Base-by-base conservation (phyloP, 2,113 vertebrate species). In the Arothron firmamentum region DNA sequence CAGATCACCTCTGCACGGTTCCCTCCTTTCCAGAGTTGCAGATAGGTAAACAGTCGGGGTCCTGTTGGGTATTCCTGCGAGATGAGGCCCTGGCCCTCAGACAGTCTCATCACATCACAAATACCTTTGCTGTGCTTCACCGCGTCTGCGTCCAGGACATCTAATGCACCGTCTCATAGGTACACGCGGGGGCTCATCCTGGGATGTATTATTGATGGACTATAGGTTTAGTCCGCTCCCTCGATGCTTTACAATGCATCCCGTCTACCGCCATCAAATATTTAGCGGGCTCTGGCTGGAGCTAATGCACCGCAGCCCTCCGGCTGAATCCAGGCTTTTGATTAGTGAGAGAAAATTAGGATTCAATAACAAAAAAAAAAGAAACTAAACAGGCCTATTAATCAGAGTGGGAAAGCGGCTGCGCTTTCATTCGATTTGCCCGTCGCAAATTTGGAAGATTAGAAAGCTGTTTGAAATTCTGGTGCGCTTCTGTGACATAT, bases 151-250 rank as follows among this genome's bases (percentile, higher is more conserved):
- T 65, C 67, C 67, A 77, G 72, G 65, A 82, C 76, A 50, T 78
- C 73, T 70, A 64, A 68, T 65, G 69, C 78, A 77, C 82, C 56
- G 76, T 81, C 79, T 84, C 74, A 59, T 66, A 72, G 19, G 47
- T 74, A 79, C 77, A 74, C 65, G 71, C 3, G 41, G 61, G 64
- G 64, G 43, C 60, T 28, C 53, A 50, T 53, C 21, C 64, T 16
- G 65, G 34, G 21, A 74, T 91, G 45, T 61, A 87, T 88, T 90
- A 91, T 90, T 84, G 76, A 90, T 84, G 73, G 70, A 73, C 79
- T 80, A 71, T 87, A 83, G 57, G 77, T 80, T 75, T 54, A 72
- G 83, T 82, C 65, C 72, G 78, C 70, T 80, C 77, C 60, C 48
- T 45, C 11, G 64, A 63, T 46, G 72, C 78, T 69, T 75, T 52